Evolutionary conservation across 2,797 vertebrate species (phyloP).

Genomic region (Megaceryle alcyon): DNA sequence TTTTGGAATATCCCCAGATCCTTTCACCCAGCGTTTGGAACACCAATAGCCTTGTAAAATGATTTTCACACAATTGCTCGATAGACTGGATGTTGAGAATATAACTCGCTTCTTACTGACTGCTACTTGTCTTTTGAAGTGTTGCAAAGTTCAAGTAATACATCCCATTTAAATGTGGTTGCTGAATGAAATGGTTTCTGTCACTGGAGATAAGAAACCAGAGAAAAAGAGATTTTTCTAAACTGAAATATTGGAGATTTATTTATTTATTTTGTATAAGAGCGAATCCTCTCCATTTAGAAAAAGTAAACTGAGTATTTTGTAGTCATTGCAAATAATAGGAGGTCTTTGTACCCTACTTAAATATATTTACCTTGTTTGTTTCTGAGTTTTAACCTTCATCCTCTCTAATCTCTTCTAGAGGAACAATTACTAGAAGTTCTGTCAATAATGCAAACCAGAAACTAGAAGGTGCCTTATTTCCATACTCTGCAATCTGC

Average conservation of each 20-base stretch:
- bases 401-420: constrained; percentile 31
- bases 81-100: constrained; percentile 23
- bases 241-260: background rate
- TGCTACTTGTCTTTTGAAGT: constrained; percentile 39
- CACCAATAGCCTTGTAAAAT: constrained; percentile 51
- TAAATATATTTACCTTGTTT: background rate
- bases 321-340: background rate
- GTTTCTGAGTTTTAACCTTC: constrained; percentile 43
- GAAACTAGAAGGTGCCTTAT: constrained; percentile 7
- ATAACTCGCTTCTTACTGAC: constrained; percentile 36
- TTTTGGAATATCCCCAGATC: constrained; percentile 53
- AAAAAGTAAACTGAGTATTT: background rate
- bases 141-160: constrained; percentile 5
- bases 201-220: constrained; percentile 38
- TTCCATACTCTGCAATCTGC: constrained; percentile 20
- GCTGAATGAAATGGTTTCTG: constrained; percentile 32
- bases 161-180: background rate
- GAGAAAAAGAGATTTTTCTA: constrained; percentile 23
- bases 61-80: constrained; percentile 39
- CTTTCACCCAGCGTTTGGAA: constrained; percentile 46
- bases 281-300: background rate
- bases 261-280: background rate
- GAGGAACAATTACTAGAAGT: constrained; percentile 31
- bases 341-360: background rate
- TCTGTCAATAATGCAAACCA: constrained; percentile 52